Percentiles rank a stretch among this genome's conserved stretches.
These are phyloP conservation scores for Anastrepha obliqua DNA, from an alignment of 1,140 invertebrate species.

Conservation along the genomic window DNA sequence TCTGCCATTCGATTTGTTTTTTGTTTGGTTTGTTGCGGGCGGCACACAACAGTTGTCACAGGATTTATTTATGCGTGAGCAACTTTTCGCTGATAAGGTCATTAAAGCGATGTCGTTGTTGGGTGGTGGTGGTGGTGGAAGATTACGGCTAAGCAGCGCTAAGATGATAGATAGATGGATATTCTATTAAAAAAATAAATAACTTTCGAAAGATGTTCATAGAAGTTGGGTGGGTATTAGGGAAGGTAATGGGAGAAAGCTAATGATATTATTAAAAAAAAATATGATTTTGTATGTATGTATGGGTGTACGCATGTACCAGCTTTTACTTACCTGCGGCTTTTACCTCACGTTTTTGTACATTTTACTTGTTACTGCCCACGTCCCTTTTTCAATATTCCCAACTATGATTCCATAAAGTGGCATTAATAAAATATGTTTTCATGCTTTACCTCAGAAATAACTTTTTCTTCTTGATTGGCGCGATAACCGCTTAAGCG, in stretches of 20 bases:
- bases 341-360: no score
- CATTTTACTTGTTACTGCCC: no score
- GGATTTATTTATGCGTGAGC: constrained; percentile 47
- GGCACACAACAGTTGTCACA: constrained; percentile 23
- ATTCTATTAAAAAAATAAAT: constrained; percentile 16
- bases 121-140: background rate
- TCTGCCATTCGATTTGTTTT: background rate
- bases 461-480: no score
- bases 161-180: background rate
- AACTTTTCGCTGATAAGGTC: constrained; percentile 40
- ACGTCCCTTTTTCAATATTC: no score
- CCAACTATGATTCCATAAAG: no score
- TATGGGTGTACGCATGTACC: no score
- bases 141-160: constrained; percentile 11
- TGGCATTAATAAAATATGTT: no score
- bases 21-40: background rate
- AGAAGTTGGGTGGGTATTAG: background rate
- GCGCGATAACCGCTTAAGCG: no score
- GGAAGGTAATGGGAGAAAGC: background rate
- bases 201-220: background rate
- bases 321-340: no score
- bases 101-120: constrained; percentile 1
- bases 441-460: no score
- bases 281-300: no score
- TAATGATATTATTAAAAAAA: background rate